These are phyloP conservation scores for Psammodynastes pulverulentus DNA, from an alignment of 2,113 vertebrate genomes.

Conservation along the genomic window DNA sequence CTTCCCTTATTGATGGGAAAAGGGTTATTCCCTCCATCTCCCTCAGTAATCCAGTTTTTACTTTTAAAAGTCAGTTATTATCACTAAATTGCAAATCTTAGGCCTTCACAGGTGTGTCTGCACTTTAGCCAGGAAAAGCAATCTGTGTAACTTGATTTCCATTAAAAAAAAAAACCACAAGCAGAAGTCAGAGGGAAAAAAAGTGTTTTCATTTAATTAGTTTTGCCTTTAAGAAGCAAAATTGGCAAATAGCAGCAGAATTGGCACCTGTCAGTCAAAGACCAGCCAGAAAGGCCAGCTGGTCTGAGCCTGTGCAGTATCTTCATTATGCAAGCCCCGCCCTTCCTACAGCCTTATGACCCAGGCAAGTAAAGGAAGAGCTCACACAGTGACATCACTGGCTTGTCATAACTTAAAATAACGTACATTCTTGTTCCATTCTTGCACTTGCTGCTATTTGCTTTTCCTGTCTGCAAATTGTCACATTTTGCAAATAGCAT, in stretches of 20 bases:
- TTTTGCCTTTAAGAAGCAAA: background rate
- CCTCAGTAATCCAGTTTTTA: conserved; percentile 44
- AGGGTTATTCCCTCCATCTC: conserved; percentile 37
- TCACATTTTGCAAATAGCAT: conserved; percentile 23
- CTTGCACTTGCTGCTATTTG: conserved; percentile 33
- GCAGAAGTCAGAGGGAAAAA: background rate
- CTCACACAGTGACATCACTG: background rate
- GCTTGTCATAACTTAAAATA: conserved; percentile 6
- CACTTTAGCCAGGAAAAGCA: background rate
- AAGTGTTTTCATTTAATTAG: background rate
- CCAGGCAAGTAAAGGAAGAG: background rate
- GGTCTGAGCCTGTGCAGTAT: background rate
- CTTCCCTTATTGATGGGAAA: conserved; percentile 40
- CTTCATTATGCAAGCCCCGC: background rate
- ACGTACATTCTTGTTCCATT: conserved; percentile 25
- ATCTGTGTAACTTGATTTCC: background rate
- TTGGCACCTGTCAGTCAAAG: background rate
- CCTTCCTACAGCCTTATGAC: background rate
- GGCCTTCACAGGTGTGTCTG: background rate
- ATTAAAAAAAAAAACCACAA: background rate
- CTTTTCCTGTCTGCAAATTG: conserved; percentile 18
- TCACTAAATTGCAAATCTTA: conserved; percentile 31
- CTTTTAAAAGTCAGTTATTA: conserved; percentile 28
- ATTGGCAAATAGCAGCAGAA: background rate
- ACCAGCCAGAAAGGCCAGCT: background rate